Base-by-base conservation (phyloP, 2,888 invertebrate species). In the Argynnis bischoffii region DNA sequence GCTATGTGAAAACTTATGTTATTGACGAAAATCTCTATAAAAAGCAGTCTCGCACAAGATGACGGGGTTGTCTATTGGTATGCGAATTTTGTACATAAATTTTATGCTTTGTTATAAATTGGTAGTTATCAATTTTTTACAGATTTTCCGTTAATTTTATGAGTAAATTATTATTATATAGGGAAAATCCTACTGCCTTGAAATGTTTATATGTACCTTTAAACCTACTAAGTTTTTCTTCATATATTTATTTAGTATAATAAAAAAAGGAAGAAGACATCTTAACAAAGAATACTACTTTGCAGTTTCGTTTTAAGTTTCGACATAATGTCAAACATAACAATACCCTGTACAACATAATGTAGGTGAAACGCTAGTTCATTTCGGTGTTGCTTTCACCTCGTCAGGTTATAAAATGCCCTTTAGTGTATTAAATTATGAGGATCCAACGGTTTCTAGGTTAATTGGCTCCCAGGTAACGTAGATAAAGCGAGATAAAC, bases 391-490 rank as follows among this genome's bases (percentile, higher is more conserved):
- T 78, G 77, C 76, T 72, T 78, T 78, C 77, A 73, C 71, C 74
- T 72, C 67, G 69, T 67, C 63, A 70, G 74, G 76, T 71, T 72
- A 78, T 84, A 83, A 84, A 83, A 76, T 71, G 76, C 76, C 74
- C 74, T 79, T 70, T 67, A 65, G 81, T 75, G 78, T 78, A 80
- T 81, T 81, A 82, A 85, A 82, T 83, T 82, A 83, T 79, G 78
- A 77, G 71, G 76, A 79, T 76, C 75, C 76, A 75, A 76, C 77
- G 79, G 77, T 80, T 81, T 78, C 76, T 76, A 72, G 75, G 80
- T 80, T 85, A 84, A 85, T 85, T 83, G 80, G 77, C 77, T 75
- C 74, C 70, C 66, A 66, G 60, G 76, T 63, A 57, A 60, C 66
- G 70, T 64, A 69, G 70, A 69, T 63, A 67, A 69, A 66, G 56